A percentile compares a stretch with the other conserved stretches of the same genome.
These are phyloP conservation scores for Phymastichus coffea DNA, from an alignment of 1,140 invertebrate species.

Conservation along the genomic window DNA sequence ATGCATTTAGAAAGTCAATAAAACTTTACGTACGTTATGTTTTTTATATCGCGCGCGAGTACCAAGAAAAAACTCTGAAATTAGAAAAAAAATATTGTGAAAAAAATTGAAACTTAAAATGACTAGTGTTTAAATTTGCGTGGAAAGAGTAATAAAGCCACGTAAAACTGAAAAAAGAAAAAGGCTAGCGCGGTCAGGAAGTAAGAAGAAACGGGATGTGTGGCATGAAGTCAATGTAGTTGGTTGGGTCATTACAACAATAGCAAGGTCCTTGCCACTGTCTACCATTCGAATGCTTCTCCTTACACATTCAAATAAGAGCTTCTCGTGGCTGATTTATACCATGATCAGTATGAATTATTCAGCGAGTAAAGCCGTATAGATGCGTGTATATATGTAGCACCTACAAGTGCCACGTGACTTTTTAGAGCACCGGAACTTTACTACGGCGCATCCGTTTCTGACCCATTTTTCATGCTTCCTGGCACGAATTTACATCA, in stretches of 20 bases:
- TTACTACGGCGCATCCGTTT: not conserved
- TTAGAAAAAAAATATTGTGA: no score
- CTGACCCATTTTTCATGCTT: not conserved
- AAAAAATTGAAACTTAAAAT: no score
- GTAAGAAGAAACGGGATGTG: not conserved
- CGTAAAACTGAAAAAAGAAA: no score
- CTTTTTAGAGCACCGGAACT: constrained; percentile 2
- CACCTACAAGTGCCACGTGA: no score
- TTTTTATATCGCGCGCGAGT: no score
- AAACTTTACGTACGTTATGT: no score
- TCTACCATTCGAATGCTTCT: not conserved
- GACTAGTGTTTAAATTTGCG: no score
- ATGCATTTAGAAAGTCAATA: no score
- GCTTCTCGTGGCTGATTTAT: constrained; percentile 8
- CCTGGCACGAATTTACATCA: no score
- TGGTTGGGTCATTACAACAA: not conserved
- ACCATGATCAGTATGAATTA: not conserved
- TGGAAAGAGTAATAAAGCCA: no score
- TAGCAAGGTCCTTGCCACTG: constrained; percentile 7
- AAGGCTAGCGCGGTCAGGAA: no score
- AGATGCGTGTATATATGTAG: not conserved
- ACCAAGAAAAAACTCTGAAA: no score
- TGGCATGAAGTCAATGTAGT: not conserved
- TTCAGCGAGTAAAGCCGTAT: not conserved
- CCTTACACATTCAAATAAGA: constrained; percentile 13